These are phyloP conservation scores for Phymanthus crucifer DNA, from an alignment of 92 coral and sea anemone genomes.

Conservation along the genomic window DNA sequence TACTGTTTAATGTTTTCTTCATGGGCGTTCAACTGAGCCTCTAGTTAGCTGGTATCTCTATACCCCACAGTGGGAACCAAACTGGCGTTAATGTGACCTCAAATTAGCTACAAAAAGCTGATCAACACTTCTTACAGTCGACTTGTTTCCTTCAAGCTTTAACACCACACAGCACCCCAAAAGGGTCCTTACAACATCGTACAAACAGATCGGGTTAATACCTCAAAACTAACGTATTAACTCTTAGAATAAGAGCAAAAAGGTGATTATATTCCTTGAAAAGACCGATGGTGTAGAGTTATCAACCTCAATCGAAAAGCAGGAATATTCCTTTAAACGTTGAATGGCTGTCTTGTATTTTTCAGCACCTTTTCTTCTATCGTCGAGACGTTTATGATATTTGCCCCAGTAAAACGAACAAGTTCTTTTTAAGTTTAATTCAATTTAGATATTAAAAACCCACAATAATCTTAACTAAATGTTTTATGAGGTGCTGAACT, in stretches of 20 bases:
- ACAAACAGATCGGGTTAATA: not conserved
- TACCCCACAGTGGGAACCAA: conserved; percentile 25
- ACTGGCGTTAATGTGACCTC: conserved; percentile 31
- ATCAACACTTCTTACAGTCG: not conserved
- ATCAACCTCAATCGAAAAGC: not conserved
- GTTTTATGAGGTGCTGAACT: not conserved
- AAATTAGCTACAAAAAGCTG: conserved; percentile 27
- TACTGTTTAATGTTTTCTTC: conserved; percentile 9
- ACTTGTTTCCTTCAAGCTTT: not conserved
- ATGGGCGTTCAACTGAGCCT: conserved; percentile 33
- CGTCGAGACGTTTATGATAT: conserved; percentile 6
- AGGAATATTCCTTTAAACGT: not conserved
- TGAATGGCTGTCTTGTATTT: not conserved
- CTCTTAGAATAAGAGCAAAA: not conserved
- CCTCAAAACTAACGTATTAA: not conserved
- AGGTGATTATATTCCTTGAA: not conserved
- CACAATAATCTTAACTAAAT: not conserved
- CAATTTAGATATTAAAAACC: not conserved
- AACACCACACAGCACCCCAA: not conserved
- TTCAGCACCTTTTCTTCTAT: conserved; percentile 3
- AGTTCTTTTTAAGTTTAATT: not conserved
- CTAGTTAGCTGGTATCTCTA: conserved; percentile 2
- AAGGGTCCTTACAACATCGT: not conserved
- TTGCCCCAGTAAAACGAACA: not conserved
- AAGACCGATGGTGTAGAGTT: not conserved